Evolutionary conservation across 2,888 invertebrate genomes (phyloP), one percentile per base, ranked within the genome.

Genomic region (Melinopterus prodromus): DNA sequence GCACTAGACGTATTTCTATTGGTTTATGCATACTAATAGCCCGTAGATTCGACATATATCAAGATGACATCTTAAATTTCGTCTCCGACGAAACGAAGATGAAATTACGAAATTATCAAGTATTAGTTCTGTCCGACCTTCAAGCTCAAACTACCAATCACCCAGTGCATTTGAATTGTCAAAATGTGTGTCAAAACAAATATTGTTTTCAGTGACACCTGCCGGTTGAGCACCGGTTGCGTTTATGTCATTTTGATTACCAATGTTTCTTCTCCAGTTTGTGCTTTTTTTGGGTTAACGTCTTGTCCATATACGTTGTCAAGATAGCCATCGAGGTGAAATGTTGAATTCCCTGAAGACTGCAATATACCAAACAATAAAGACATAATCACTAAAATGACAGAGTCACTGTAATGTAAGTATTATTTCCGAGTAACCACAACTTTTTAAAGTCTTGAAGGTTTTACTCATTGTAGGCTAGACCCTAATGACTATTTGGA

Each of bases 401-500:
- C 53, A 4, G 12, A 3, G 53, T 53, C 53, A 53, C 9, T 53
- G 53, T 53, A 53, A 53, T 53, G 53, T 53, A 53, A 53, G 53
- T 53, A 53, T 53, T 12, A 2, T 53, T 53, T 53, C 53, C 7
- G 12, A 53, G 53, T 53, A 53, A 53, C 12, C 12, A 53, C 7
- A 53, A 53, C 53, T 53, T 53, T 53, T 53, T n/a, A n/a, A 7
- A 53, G 5, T 53, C 53, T 7, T 12, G 9, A 53, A 53, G 5
- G 12, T 53, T 26, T 12, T 53, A 12, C 53, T 53, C 7, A 53
- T 53, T 53, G 53, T 12, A 53, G 53, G 53, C 53, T 53, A 53
- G 53, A 53, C 53, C 53, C 53, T 53, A 53, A 53, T 53, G 53
- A 53, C 53, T 53, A 53, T 53, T 53, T 53, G 53, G 53, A 53